These are phyloP conservation scores for Oreamnos americanus DNA, from an alignment of 2,113 vertebrate genomes.

Conservation along the genomic window DNA sequence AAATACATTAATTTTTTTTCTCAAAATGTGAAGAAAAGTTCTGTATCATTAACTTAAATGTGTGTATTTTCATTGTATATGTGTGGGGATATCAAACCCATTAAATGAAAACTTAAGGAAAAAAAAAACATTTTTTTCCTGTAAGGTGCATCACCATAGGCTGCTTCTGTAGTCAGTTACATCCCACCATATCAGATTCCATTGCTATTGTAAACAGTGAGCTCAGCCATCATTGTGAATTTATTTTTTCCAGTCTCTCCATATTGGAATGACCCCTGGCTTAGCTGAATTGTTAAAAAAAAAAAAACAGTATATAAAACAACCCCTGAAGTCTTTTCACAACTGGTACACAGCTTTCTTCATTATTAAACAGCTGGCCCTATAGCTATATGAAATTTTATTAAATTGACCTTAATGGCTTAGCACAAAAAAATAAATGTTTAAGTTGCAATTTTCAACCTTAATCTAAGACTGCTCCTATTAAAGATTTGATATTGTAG, in stretches of 20 bases:
- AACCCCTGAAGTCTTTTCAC: constrained; percentile 27
- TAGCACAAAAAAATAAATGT: neutral
- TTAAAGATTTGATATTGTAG: neutral
- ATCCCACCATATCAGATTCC: constrained; percentile 54
- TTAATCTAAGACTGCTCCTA: neutral
- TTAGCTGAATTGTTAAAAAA: constrained; percentile 30
- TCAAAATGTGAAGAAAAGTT: neutral
- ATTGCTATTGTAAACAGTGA: constrained; percentile 50
- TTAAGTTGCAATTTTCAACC: constrained; percentile 7
- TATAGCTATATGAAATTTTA: constrained; percentile 39
- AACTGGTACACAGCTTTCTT: constrained; percentile 27
- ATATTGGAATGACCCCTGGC: constrained; percentile 73
- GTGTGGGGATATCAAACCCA: neutral
- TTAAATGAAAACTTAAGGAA: neutral
- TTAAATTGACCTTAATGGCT: constrained; percentile 60
- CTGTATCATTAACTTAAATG: neutral
- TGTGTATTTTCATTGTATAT: neutral
- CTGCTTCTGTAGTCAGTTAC: constrained; percentile 51
- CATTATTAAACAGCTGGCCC: constrained; percentile 50
- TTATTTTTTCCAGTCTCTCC: constrained; percentile 66
- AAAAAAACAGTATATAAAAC: constrained; percentile 42
- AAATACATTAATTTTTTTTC: neutral
- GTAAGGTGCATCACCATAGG: constrained; percentile 53
- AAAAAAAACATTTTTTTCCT: neutral
- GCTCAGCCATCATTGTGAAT: constrained; percentile 52